Base-by-base conservation (phyloP, 2,888 invertebrate genomes). In the Melieria picta region DNA sequence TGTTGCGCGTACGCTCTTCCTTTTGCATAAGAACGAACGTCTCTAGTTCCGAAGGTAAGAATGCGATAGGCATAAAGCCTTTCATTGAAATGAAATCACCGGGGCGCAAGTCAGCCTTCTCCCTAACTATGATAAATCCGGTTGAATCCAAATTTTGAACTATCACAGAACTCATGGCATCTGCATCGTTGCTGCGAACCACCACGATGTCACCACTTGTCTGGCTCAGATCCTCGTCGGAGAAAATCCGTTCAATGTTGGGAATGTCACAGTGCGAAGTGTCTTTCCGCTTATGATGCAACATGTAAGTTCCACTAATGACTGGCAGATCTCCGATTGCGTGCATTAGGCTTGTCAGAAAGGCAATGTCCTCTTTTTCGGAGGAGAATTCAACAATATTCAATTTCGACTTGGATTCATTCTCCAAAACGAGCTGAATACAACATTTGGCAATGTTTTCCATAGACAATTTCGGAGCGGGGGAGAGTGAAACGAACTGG, bases 401-500 rank as follows among this genome's bases (percentile, higher is more conserved):
- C 0, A 91, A 88, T 87, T 90, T 91, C 78, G 88, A 87, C 0
- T 87, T 88, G 76, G 89, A 88, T 3, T 89, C 82, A 80, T 94
- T 94, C 84, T 94, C 94, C 0, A 92, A 82, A 1, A 91, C 89
- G 0, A 93, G 81, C 83, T 94, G 94, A 16, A 92, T 85, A 80
- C 90, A 86, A 0, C 89, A 85, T 62, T 91, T 87, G 1, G 91
- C 82, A 3, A 90, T 86, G 70, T 90, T 89, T 76, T 86, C 85
- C 48, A 13, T 70, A 7, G 52, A 9, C n/a, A 84, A 46, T 5
- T 64, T 72, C 4, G 83, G 82, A 4, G 83, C 43, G 4, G 85
- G 83, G 16, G 81, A 87, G 84, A 93, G 91, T 0, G 94, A 90
- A 7, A 94, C 82, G 81, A 95, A 95, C 73, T 89, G 88, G 81